phyloP scores from a whole-genome alignment of 1,140 invertebrate species.

The Panagrolaimus sp. region DNA sequence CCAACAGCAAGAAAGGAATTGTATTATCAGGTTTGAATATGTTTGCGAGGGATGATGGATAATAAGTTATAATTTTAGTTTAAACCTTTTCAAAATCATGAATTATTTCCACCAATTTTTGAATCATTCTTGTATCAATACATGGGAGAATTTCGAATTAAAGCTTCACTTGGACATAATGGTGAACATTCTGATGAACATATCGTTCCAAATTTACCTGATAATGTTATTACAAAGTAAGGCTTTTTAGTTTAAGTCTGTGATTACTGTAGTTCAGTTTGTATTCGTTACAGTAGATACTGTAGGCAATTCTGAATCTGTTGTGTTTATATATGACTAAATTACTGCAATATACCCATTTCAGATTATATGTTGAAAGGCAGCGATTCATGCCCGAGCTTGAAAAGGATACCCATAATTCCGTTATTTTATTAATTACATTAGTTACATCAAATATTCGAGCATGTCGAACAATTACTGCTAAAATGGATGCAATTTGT shows the following conservation, averaged over 20 bases:
- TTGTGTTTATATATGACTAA: no score
- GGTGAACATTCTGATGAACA: neutral
- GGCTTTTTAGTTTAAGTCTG: no score
- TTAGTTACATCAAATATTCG: constrained; percentile 52
- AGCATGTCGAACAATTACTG: constrained; percentile 41
- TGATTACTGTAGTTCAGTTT: no score
- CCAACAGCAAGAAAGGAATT: constrained; percentile 35
- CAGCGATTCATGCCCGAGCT: constrained; percentile 30
- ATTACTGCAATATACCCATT: no score
- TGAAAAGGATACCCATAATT: constrained; percentile 28
- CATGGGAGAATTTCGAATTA: constrained; percentile 40
- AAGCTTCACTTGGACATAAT: neutral
- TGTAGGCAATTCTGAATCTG: no score
- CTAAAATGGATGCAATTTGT: constrained; percentile 56
- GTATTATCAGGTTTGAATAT: constrained; percentile 22
- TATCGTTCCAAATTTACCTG: constrained; percentile 25
- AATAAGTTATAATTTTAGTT: constrained; percentile 31
- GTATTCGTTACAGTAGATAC: no score
- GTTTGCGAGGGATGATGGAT: constrained; percentile 20
- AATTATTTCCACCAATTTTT: constrained; percentile 44
- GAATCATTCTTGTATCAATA: constrained; percentile 51
- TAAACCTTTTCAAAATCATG: constrained; percentile 24
- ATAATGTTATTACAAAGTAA: constrained; percentile 53
- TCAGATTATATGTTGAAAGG: constrained; percentile 47
- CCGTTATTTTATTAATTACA: constrained; percentile 51